Evolutionary conservation across 2,888 invertebrate species (phyloP), one percentile per base, ranked within the genome.

Genomic region (Chymomyza amoena): DNA sequence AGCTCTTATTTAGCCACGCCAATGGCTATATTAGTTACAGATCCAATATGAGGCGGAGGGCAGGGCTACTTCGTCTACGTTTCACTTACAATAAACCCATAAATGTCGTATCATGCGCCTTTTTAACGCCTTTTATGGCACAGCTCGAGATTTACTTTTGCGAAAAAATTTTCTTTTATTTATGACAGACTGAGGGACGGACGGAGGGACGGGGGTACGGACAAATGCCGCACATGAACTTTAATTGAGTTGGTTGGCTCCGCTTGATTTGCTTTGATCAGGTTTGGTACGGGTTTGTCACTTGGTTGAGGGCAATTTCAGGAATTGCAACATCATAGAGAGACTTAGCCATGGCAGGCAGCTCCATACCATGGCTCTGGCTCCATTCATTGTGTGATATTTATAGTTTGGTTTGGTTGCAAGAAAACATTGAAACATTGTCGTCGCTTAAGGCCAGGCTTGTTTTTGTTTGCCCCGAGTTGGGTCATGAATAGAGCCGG

Each of bases 291-390:
- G 39, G 13, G 39, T 13, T 45, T 45, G 39, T 45, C 39, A 45
- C 39, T 45, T 13, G 39, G 39, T 45, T 45, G 13, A 45, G 39
- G 39, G 39, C 39, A 45, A 45, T 45, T 45, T 10, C 39, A 45
- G 39, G 39, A 45, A 45, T 45, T 45, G 39, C 39, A 45, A 45
- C 39, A 60, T 67, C 75, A 64, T 75, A 78, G n/a, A n/a, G n/a
- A n/a, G 78, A 75, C 78, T 75, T 78, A 75, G 66, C 76, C 70
- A 78, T 78, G 78, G 78, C 78, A 78, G 78, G 78, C 78, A 78
- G 78, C 78, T 70, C 25, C 25, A 25, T 25, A 4, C 25, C 25
- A 25, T 25, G 32, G 32, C 32, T 32, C 6, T 25, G 32, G 32
- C 32, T 32, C 6, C 32, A 78, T 78, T 78, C 76, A 75, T 66